Evolutionary conservation across 2,113 vertebrate species (phyloP).

Genomic region (Mionectes macconnelli): DNA sequence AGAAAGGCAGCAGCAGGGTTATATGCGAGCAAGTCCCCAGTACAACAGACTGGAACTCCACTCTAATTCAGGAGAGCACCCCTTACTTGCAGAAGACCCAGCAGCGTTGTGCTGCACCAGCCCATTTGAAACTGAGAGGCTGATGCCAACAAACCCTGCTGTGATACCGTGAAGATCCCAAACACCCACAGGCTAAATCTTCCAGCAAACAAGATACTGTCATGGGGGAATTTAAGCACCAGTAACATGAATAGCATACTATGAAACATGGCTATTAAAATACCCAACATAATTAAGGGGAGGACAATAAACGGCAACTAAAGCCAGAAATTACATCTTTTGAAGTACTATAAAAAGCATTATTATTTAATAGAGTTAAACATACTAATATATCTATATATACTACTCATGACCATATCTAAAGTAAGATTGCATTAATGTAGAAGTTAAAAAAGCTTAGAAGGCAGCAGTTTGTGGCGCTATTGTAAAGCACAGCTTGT

Average conservation of each 20-base stretch:
- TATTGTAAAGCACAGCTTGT: not conserved
- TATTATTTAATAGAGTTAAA: not conserved
- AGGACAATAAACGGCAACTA: not conserved
- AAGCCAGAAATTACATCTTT: not conserved
- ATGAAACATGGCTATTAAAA: not conserved
- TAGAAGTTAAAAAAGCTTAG: not conserved
- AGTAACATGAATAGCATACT: not conserved
- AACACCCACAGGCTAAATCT: not conserved
- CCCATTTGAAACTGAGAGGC: not conserved
- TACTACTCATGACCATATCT: not conserved
- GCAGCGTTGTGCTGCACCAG: not conserved
- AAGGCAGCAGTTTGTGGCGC: not conserved
- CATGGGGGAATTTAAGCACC: not conserved
- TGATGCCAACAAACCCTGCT: not conserved
- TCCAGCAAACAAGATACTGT: not conserved
- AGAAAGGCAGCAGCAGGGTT: not conserved
- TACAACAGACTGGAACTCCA: rapidly evolving
- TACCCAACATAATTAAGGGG: not conserved
- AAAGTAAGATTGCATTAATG: not conserved
- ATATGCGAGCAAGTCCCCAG: not conserved
- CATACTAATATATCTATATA: not conserved
- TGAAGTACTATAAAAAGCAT: not conserved
- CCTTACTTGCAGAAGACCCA: not conserved
- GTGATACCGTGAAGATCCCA: not conserved
- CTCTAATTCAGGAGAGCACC: not conserved